Base-by-base conservation (phyloP, 2,888 invertebrate species). In the Leucoma salicis region DNA sequence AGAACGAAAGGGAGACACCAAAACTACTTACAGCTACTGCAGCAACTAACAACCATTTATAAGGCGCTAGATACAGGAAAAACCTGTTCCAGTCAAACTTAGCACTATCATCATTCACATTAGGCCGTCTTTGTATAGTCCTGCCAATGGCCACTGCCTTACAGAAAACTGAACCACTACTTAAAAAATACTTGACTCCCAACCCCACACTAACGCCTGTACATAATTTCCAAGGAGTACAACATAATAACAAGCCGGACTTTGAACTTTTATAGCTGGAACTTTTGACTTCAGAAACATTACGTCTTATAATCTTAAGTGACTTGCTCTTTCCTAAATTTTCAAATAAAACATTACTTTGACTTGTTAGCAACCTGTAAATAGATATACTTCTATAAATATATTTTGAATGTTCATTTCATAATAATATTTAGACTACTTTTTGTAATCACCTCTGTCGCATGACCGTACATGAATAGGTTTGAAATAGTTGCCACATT, bases 11-110 rank as follows among this genome's bases (percentile, higher is more conserved):
- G n/a, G n/a, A n/a, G n/a, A n/a, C n/a, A n/a, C n/a, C n/a, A n/a
- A n/a, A n/a, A n/a, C n/a, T 64, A 91, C 93, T 92, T 83, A 97
- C 97, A 63, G 92, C 90, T 63, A 97, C 90, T 43, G 97, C 97
- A 40, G 94, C 92, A 4, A 94, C 66, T 38, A 97, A 90, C 53
- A 95, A 92, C 92, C 93, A 94, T 46, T 95, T 83, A 74, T 97
- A 95, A 14, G 96, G 95, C 67, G 91, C 89, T 1, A 97, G 78
- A 70, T 97, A 94, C 10, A 85, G 70, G 77, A 94, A 92, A 49
- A 97, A 93, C 47, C 91, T 92, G 13, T 77, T 86, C 96, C 96
- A 97, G 69, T 96, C 94, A 83, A 97, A 97, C 49, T 91, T 90
- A 0, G 90, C 74, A 54, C 91, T 89, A 38, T 92, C 91, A 35